Percentiles rank a stretch among this genome's conserved stretches.
Evolutionary conservation across 2,888 invertebrate genomes (phyloP).

Genomic region (Lithophane leautieri): DNA sequence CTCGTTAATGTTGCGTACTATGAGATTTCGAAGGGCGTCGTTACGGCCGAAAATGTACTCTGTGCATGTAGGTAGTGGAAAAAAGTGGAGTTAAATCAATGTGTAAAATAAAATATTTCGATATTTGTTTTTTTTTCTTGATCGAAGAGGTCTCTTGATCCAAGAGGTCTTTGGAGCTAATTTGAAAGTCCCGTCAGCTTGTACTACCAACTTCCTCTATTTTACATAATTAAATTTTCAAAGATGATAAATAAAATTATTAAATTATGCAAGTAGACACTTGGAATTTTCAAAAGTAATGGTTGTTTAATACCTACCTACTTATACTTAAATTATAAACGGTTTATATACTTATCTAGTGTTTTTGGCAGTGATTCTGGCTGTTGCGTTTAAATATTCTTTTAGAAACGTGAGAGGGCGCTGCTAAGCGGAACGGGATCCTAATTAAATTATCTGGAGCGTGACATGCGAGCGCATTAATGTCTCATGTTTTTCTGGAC

Average conservation of each 20-base stretch:
- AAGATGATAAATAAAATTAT: too few species aligned
- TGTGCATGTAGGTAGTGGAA: too few species aligned
- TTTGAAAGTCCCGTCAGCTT: background rate
- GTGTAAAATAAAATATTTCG: too few species aligned
- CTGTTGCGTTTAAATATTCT: conserved; percentile 75
- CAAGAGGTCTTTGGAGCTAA: too few species aligned
- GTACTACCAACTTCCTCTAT: background rate
- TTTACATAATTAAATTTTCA: background rate
- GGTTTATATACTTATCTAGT: conserved; percentile 13
- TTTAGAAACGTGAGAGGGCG: conserved; percentile 83
- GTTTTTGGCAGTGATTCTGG: conserved; percentile 45
- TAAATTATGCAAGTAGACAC: conserved; percentile 1
- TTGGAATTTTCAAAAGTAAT: conserved; percentile 17
- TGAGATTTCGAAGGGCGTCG: too few species aligned
- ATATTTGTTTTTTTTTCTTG: too few species aligned
- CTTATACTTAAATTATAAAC: conserved; percentile 24
- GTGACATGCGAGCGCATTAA: conserved; percentile 81
- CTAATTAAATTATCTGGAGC: conserved; percentile 89
- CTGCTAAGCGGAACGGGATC: conserved; percentile 85
- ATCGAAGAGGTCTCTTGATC: too few species aligned
- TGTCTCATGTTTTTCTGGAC: conserved; percentile 76
- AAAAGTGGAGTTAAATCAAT: too few species aligned
- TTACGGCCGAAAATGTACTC: too few species aligned
- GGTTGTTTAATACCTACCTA: background rate
- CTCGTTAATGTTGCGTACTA: too few species aligned